Percentiles rank a stretch among this genome's conserved stretches.
Evolutionary conservation across 2,888 invertebrate genomes (phyloP).

Genomic region (Eupithecia subfuscata): DNA sequence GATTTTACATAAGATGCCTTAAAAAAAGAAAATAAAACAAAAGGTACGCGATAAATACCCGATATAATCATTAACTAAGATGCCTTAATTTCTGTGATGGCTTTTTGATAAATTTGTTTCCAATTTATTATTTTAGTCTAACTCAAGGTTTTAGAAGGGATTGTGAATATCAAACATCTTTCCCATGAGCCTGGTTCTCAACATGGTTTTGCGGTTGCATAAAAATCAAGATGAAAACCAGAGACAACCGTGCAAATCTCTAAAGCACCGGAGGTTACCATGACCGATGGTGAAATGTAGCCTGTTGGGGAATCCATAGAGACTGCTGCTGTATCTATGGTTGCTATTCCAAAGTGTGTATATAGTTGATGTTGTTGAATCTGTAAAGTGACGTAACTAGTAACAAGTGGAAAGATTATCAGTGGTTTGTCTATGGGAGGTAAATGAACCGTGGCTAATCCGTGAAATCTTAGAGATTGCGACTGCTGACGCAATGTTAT

Average conservation of each 20-base stretch:
- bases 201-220: slow-evolving; percentile 48
- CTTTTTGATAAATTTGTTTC: not conserved
- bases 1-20: not conserved
- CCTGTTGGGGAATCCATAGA: slow-evolving; percentile 40
- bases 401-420: slow-evolving; percentile 56
- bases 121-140: not conserved
- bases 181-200: slow-evolving; percentile 1
- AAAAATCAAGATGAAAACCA: slow-evolving; percentile 55
- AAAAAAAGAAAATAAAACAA: too few relatives aligned
- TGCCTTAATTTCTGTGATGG: not conserved
- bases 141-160: not conserved
- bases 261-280: slow-evolving; percentile 56
- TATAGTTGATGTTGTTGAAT: not conserved
- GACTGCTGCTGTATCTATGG: slow-evolving; percentile 11
- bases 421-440: slow-evolving; percentile 24
- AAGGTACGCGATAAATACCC: too few relatives aligned
- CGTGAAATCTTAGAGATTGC: slow-evolving; percentile 64
- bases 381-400: slow-evolving; percentile 17
- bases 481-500: slow-evolving; percentile 46
- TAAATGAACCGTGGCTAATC: slow-evolving; percentile 66
- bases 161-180: not conserved
- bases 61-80: too few relatives aligned
- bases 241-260: slow-evolving; percentile 62
- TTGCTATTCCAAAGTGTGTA: not conserved
- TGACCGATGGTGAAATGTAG: slow-evolving; percentile 58